Percentiles rank a stretch among this genome's conserved stretches.
These are phyloP conservation scores for fruit fly (Drosophila melanogaster) DNA, from an alignment of 1,140 invertebrate genomes.

Conservation along the genomic window Release_6_plus_ISO1_MT NT_033777.3:22781501-22782000, in stretches of 20 bases:
- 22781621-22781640: conserved; percentile 46
- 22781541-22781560: conserved; percentile 37
- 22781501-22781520: conserved; percentile 46
- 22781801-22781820: conserved; percentile 46
- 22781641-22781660: conserved; percentile 47
- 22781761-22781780: conserved; percentile 53
- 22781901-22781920: conserved; percentile 20
- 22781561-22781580: conserved; percentile 53
- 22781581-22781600: conserved; percentile 30
- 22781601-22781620: not conserved
- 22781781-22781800: not conserved
- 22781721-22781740: conserved; percentile 81
- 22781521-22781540: conserved; percentile 41
- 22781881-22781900: conserved; percentile 24
- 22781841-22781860: conserved; percentile 36
- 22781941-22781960: conserved; percentile 27
- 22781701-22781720: conserved; percentile 73
- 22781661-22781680: conserved; percentile 14
- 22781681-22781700: conserved; percentile 56
- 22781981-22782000: conserved; percentile 38
- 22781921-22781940: conserved; percentile 27
- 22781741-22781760: conserved; percentile 73
- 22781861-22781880: conserved; percentile 7
- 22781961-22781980: conserved; percentile 58
- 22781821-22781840: conserved; percentile 53